Conservation (phyloP, 1,140 invertebrate genomes). For the Drosophila ananassae region DNA sequence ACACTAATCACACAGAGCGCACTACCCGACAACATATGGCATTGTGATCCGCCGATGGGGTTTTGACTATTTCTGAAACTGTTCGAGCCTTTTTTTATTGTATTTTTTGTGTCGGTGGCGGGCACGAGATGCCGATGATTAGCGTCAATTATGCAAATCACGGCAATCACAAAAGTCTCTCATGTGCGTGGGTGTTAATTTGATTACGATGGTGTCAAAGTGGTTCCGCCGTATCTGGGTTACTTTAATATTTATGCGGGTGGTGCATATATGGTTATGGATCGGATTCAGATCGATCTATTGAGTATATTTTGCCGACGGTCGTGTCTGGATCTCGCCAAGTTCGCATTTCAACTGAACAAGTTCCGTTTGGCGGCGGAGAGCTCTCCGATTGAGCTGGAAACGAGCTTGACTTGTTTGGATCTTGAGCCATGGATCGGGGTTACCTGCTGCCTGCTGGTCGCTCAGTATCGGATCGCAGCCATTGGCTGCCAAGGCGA, state of each 20-base stretch:
- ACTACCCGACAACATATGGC: constrained; percentile 31
- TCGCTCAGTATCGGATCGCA: background rate
- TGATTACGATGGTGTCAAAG: constrained; percentile 62
- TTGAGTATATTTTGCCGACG: constrained; percentile 45
- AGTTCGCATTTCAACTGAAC: constrained; percentile 79
- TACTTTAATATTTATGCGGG: constrained; percentile 10
- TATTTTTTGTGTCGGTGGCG: constrained; percentile 30
- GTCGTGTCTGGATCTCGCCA: constrained; percentile 70
- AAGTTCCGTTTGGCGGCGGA: constrained; percentile 57
- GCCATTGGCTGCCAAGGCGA: constrained; percentile 39
- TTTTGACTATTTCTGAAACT: background rate
- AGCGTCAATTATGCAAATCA: constrained; percentile 80
- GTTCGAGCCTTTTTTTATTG: constrained; percentile 19
- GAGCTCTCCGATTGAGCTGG: constrained; percentile 54
- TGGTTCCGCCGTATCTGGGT: constrained; percentile 26
- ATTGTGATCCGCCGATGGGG: constrained; percentile 1
- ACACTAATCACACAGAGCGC: constrained; percentile 57
- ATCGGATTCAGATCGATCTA: background rate
- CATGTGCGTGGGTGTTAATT: constrained; percentile 79
- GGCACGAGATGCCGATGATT: constrained; percentile 67
- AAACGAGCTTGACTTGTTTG: constrained; percentile 76
- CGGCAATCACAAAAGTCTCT: constrained; percentile 47
- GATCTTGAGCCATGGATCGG: constrained; percentile 68
- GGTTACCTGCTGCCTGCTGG: constrained; percentile 51
- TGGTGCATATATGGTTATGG: background rate